Conservation (phyloP, 2,888 invertebrate genomes). For the Yponomeuta cagnagella region DNA sequence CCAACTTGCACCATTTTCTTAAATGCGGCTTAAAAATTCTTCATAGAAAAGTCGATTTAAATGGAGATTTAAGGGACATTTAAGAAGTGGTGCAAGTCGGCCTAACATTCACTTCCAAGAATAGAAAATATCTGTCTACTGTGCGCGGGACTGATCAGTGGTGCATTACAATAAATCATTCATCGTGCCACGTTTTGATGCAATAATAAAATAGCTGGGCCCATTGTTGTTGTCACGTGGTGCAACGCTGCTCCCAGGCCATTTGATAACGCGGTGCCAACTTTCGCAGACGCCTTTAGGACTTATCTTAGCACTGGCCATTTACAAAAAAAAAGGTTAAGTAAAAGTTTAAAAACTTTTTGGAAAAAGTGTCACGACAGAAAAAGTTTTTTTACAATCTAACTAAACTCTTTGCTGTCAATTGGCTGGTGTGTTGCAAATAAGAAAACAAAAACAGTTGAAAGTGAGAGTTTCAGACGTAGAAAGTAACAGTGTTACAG, state of each 20-base stretch:
- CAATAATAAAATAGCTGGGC: not conserved
- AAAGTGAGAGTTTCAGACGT: constrained; percentile 15
- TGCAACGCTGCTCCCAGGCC: constrained; percentile 34
- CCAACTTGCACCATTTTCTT: too few species aligned
- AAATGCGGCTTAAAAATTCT: too few species aligned
- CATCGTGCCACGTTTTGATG: constrained; percentile 4
- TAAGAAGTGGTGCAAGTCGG: too few species aligned
- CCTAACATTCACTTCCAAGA: too few species aligned
- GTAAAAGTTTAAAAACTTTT: not conserved
- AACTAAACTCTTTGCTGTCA: not conserved
- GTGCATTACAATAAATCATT: constrained; percentile 1
- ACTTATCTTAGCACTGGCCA: not conserved
- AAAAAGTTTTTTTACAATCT: not conserved
- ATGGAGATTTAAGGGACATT: too few species aligned
- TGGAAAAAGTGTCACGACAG: not conserved
- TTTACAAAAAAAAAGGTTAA: not conserved
- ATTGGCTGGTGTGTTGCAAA: not conserved
- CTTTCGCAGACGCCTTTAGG: constrained; percentile 47
- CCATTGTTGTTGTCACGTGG: constrained; percentile 18
- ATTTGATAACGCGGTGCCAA: constrained; percentile 37
- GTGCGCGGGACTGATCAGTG: not conserved
- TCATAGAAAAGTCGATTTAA: too few species aligned
- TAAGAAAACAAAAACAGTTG: constrained; percentile 25
- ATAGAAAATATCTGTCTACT: too few species aligned
- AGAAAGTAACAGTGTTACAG: not conserved